These are phyloP conservation scores for Eupithecia centaureata DNA, from an alignment of 2,888 invertebrate genomes.

Conservation along the genomic window DNA sequence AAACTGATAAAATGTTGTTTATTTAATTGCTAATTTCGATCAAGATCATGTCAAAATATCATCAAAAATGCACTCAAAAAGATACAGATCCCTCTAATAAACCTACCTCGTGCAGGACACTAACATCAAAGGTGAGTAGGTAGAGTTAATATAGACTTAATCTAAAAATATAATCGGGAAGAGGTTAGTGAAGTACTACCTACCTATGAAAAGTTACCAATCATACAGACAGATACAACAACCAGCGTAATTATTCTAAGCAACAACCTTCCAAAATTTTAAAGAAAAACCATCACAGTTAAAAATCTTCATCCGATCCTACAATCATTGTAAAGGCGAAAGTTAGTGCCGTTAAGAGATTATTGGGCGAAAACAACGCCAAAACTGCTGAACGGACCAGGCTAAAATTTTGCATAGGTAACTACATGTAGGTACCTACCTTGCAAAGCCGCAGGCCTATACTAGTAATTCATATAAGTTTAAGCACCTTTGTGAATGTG, in stretches of 20 bases:
- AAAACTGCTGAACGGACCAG: neutral
- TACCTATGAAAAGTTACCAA: too few species aligned
- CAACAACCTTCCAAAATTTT: neutral
- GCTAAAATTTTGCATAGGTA: neutral
- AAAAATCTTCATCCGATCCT: too few species aligned
- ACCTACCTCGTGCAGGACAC: neutral
- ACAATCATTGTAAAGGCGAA: neutral
- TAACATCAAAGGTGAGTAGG: neutral
- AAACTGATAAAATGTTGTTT: neutral
- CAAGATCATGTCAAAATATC: constrained; percentile 26
- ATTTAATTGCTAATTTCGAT: neutral
- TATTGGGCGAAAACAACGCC: neutral
- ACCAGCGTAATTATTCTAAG: too few species aligned
- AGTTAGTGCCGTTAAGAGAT: neutral
- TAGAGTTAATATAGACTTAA: too few species aligned
- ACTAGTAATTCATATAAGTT: neutral
- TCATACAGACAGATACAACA: too few species aligned
- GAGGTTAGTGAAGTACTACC: too few species aligned
- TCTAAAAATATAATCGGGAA: too few species aligned
- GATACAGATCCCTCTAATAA: neutral
- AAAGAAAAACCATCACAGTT: neutral
- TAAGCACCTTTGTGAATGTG: neutral
- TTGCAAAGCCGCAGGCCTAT: too few species aligned
- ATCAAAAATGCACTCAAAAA: constrained; percentile 20
- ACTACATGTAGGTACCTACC: too few species aligned